A percentile compares a stretch with the other conserved stretches of the same genome.
Conservation (phyloP, 2,113 vertebrate species). For the Ammodytes marinus region DNA sequence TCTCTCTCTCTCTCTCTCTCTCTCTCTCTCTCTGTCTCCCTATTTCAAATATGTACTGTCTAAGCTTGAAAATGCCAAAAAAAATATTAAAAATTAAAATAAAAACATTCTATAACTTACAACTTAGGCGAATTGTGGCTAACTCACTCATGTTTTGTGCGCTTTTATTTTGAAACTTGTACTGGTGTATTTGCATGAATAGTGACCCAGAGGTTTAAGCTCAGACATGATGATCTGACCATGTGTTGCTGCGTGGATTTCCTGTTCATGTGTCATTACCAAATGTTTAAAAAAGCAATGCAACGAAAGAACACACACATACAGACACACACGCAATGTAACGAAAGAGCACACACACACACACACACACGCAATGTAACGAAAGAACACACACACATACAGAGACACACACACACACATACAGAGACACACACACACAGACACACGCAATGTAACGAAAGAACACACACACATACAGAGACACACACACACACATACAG, state of each 20-base stretch:
- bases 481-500: no score
- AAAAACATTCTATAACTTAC: background rate
- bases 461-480: no score
- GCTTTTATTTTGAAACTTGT: background rate
- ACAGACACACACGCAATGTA: no score
- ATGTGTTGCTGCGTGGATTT: background rate
- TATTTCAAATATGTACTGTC: no score
- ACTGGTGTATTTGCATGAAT: background rate
- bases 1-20: no score
- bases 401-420: no score
- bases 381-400: background rate
- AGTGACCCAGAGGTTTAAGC: background rate
- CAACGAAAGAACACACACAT: background rate
- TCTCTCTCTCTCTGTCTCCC: no score
- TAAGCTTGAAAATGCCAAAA: no score
- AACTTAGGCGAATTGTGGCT: background rate
- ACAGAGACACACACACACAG: no score
- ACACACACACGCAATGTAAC: background rate
- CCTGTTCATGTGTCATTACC: background rate
- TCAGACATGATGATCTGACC: background rate
- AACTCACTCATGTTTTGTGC: background rate
- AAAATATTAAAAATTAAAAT: no score
- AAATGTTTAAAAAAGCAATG: background rate
- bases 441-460: no score
- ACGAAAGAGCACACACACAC: slow-evolving; percentile 1